phyloP scores from a whole-genome alignment of 2,888 invertebrate species.

The Atrina japonica region DNA sequence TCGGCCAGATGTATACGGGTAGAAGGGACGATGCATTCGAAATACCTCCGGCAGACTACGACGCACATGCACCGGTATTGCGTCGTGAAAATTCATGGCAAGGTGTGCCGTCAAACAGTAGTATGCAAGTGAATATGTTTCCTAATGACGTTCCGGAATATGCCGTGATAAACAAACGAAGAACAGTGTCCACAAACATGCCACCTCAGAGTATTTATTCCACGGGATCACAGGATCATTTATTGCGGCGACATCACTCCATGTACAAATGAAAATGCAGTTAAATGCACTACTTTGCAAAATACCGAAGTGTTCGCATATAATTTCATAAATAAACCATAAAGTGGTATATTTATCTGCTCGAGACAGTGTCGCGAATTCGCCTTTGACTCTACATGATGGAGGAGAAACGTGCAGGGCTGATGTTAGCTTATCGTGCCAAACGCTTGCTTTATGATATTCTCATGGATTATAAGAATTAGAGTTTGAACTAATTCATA shows the following conservation, averaged over 20 bases:
- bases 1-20: constrained; percentile 34
- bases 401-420: not conserved
- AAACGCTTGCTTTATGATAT: not conserved
- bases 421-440: not conserved
- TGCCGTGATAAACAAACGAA: constrained; percentile 34
- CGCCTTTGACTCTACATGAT: not conserved
- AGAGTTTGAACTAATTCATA: too few relatives aligned
- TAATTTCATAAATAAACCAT: too few relatives aligned
- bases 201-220: constrained; percentile 38
- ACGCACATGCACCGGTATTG: constrained; percentile 51
- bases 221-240: constrained; percentile 44
- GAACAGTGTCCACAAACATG: constrained; percentile 30
- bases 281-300: not conserved
- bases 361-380: not conserved
- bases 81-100: constrained; percentile 36
- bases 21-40: constrained; percentile 41
- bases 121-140: constrained; percentile 35
- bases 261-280: constrained; percentile 51
- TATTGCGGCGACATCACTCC: constrained; percentile 60
- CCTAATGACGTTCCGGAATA: constrained; percentile 32
- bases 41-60: constrained; percentile 63
- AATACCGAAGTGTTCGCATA: not conserved
- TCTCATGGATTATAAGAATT: too few relatives aligned
- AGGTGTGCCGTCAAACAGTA: constrained; percentile 39
- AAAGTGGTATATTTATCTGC: too few relatives aligned